Percentiles rank a stretch among this genome's conserved stretches.
These are phyloP conservation scores for Hirundichthys speculiger DNA, from an alignment of 2,113 vertebrate species.

Conservation along the genomic window DNA sequence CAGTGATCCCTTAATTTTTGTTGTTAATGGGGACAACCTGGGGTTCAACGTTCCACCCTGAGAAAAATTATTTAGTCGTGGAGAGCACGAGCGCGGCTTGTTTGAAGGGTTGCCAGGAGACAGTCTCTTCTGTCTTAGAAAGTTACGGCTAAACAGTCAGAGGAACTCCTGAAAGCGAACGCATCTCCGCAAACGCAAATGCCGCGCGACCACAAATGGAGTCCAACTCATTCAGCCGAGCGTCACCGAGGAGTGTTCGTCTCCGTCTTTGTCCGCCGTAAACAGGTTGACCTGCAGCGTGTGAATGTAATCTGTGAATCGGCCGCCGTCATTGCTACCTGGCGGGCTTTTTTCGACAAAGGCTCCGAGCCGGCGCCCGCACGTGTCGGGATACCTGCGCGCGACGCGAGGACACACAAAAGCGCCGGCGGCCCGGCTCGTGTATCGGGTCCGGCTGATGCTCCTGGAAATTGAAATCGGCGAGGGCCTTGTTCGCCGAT, in stretches of 20 bases:
- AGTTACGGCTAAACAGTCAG: slow-evolving; percentile 15
- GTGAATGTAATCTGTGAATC: slow-evolving; percentile 58
- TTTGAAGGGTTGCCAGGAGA: too few relatives aligned
- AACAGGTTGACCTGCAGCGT: slow-evolving; percentile 65
- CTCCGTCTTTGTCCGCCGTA: slow-evolving; percentile 33
- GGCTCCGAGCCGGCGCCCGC: slow-evolving; percentile 45
- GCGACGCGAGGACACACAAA: slow-evolving; percentile 69
- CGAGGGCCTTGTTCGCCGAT: slow-evolving; percentile 65
- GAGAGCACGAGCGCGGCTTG: too few relatives aligned
- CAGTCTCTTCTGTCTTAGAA: too few relatives aligned
- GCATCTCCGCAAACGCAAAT: slow-evolving; percentile 37
- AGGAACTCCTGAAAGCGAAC: slow-evolving; percentile 25
- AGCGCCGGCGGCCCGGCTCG: slow-evolving; percentile 45
- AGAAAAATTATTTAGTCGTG: too few relatives aligned
- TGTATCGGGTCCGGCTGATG: slow-evolving; percentile 76
- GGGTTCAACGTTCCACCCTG: too few relatives aligned
- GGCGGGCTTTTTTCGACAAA: slow-evolving; percentile 58
- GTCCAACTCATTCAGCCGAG: slow-evolving; percentile 40
- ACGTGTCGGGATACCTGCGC: slow-evolving; percentile 62
- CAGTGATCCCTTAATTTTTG: too few relatives aligned
- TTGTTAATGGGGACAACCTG: too few relatives aligned
- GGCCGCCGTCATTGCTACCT: slow-evolving; percentile 46
- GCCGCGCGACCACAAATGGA: slow-evolving; percentile 39
- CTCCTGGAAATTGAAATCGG: slow-evolving; percentile 77
- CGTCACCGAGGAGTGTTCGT: slow-evolving; percentile 37